phyloP scores from a whole-genome alignment of 1,140 invertebrate genomes.

The Bombus confusus region DNA sequence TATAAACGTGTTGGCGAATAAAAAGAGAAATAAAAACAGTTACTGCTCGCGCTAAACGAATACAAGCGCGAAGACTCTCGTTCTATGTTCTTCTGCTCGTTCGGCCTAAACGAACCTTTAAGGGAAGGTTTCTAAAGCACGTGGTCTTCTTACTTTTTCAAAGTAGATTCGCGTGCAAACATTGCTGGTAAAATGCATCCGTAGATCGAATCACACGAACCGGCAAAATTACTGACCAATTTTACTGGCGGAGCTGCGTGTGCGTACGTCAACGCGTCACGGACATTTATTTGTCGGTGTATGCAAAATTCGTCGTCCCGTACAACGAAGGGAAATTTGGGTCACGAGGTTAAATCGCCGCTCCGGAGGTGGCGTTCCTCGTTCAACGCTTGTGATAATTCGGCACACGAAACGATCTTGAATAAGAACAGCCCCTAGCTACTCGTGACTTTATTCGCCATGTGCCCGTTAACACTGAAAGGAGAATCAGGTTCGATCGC shows the following conservation, averaged over 20 bases:
- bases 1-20: too few species aligned
- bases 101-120: too few species aligned
- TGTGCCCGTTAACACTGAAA: neutral
- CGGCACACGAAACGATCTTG: slow-evolving; percentile 15
- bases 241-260: slow-evolving; percentile 36
- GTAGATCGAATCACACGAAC: slow-evolving; percentile 73
- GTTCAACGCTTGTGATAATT: slow-evolving; percentile 23
- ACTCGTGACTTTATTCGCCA: slow-evolving; percentile 6
- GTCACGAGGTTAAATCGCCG: slow-evolving; percentile 43
- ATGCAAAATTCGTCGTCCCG: slow-evolving; percentile 70
- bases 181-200: slow-evolving; percentile 70
- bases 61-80: too few species aligned
- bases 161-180: slow-evolving; percentile 69
- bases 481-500: neutral
- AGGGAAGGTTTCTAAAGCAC: neutral
- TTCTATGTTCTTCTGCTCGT: too few species aligned
- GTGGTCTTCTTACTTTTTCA: slow-evolving; percentile 40
- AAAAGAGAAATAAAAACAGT: too few species aligned
- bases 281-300: slow-evolving; percentile 75
- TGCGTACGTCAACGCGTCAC: slow-evolving; percentile 66
- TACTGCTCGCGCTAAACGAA: too few species aligned
- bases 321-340: slow-evolving; percentile 48
- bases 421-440: neutral
- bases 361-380: neutral
- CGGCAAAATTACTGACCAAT: slow-evolving; percentile 73